Conservation (phyloP, 2,888 invertebrate species). For the Drosophila neotestacea region DNA sequence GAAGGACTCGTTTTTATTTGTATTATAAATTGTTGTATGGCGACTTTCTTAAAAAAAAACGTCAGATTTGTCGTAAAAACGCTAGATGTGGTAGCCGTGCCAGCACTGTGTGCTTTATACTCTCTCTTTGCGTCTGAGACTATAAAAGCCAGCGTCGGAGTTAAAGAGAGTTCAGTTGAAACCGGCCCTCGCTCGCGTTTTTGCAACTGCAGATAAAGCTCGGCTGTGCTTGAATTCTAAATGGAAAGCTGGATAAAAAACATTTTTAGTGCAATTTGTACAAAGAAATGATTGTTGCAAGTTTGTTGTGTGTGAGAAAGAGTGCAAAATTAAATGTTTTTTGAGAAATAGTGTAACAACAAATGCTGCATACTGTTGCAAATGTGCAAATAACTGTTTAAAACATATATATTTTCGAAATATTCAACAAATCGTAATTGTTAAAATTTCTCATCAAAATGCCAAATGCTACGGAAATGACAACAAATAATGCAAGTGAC, state of each 20-base stretch:
- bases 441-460: constrained; percentile 38
- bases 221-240: constrained; percentile 51
- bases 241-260: constrained; percentile 61
- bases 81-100: no score
- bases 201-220: constrained; percentile 60
- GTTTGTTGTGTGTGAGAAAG: constrained; percentile 20
- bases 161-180: constrained; percentile 61
- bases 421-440: constrained; percentile 13
- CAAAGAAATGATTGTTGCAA: constrained; percentile 38
- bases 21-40: no score
- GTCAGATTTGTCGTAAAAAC: no score
- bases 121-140: constrained; percentile 2
- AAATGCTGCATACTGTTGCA: constrained; percentile 26
- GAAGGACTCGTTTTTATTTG: no score
- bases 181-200: constrained; percentile 69
- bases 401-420: constrained; percentile 4
- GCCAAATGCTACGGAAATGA: constrained; percentile 62
- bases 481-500: constrained; percentile 57
- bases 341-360: constrained; percentile 11
- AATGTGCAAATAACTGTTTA: constrained; percentile 30
- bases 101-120: constrained; percentile 3
- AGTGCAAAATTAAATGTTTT: constrained; percentile 16
- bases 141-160: constrained; percentile 59
- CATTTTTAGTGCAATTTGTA: constrained; percentile 63
- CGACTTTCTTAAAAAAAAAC: no score